phyloP scores from a whole-genome alignment of 1,140 invertebrate species.

The Trinorchestia longiramus region DNA sequence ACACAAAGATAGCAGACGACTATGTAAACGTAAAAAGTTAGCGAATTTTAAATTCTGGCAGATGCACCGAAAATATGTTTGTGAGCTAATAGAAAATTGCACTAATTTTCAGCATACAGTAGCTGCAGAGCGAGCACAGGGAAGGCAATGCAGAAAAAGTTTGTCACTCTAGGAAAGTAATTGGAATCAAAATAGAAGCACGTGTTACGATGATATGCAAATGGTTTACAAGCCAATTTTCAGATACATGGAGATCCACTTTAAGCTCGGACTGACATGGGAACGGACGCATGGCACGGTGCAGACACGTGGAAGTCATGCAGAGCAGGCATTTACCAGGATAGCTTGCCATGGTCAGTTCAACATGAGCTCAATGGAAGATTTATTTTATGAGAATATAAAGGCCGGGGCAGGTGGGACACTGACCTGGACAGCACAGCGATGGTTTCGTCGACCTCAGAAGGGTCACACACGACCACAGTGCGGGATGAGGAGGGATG shows the following conservation, averaged over 20 bases:
- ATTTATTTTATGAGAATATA: no score
- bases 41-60: neutral
- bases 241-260: no score
- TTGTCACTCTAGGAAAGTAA: neutral
- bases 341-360: no score
- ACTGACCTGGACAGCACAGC: slow-evolving; percentile 79
- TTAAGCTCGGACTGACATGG: no score
- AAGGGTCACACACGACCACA: slow-evolving; percentile 82
- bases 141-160: neutral
- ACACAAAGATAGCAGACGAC: neutral
- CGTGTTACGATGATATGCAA: neutral
- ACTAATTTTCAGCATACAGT: neutral
- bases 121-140: neutral
- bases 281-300: no score
- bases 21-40: neutral
- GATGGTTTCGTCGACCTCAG: slow-evolving; percentile 78
- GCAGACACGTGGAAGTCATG: no score
- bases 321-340: no score
- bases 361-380: no score
- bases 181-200: neutral
- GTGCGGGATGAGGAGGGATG: slow-evolving; percentile 75
- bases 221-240: neutral
- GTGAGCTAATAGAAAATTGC: neutral
- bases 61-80: neutral
- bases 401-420: no score